Conservation (phyloP, 2,888 invertebrate species). For the Tinea pellionella region DNA sequence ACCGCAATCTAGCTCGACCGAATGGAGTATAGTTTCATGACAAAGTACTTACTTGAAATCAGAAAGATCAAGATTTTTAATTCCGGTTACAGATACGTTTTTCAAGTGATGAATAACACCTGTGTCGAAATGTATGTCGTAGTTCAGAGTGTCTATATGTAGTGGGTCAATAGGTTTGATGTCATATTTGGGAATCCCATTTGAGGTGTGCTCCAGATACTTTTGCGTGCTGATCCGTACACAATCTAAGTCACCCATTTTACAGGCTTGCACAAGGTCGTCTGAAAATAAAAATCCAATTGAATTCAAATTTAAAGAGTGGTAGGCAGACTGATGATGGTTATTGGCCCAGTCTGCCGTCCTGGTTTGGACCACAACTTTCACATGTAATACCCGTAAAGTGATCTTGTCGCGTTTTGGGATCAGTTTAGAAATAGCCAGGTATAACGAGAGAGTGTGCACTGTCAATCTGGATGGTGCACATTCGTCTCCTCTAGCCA, state of each 20-base stretch:
- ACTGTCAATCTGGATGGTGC: no score
- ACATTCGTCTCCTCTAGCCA: no score
- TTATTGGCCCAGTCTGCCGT: no score
- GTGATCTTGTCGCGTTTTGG: no score
- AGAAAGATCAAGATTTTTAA: slow-evolving; percentile 37
- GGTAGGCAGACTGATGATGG: no score
- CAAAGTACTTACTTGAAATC: slow-evolving; percentile 48
- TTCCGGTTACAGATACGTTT: slow-evolving; percentile 39
- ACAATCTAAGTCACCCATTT: slow-evolving; percentile 38
- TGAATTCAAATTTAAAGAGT: no score
- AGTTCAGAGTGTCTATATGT: slow-evolving; percentile 28
- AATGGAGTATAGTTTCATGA: no score
- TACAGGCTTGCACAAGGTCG: slow-evolving; percentile 31
- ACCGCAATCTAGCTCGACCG: no score
- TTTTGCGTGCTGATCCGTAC: slow-evolving; percentile 37
- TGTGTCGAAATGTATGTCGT: slow-evolving; percentile 24
- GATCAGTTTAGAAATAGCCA: no score
- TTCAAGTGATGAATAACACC: slow-evolving; percentile 31
- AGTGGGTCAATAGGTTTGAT: slow-evolving; percentile 42
- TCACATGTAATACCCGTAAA: no score
- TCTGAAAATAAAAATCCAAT: slow-evolving; percentile 18
- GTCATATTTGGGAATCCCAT: slow-evolving; percentile 33
- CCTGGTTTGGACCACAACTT: no score
- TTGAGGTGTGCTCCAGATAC: slow-evolving; percentile 38
- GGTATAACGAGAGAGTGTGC: no score